Conservation (phyloP, 2,797 vertebrate genomes). For the Heterohyrax brucei region DNA sequence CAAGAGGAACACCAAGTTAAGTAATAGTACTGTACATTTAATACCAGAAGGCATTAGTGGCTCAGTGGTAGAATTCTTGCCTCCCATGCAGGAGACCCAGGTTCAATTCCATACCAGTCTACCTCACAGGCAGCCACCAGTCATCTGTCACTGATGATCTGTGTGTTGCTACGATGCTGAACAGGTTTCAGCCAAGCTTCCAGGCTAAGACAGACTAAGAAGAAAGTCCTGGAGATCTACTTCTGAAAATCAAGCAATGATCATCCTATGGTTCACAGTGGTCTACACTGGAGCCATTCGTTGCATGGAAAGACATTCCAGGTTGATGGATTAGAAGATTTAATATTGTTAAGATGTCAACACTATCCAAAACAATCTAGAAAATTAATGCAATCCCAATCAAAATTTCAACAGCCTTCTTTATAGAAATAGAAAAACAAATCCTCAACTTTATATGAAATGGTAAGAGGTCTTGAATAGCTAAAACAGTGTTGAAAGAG, state of each 20-base stretch:
- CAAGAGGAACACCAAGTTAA: neutral
- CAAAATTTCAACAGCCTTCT: too few species aligned
- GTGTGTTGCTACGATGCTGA: neutral
- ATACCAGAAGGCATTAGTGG: too few species aligned
- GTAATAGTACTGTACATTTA: accelerated
- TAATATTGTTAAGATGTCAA: too few species aligned
- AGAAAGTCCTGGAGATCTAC: neutral
- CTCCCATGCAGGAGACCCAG: neutral
- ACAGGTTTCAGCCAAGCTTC: neutral
- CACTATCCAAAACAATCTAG: too few species aligned
- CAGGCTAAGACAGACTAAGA: neutral
- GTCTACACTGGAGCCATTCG: neutral
- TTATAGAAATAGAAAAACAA: too few species aligned
- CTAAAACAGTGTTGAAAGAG: too few species aligned
- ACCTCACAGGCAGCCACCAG: neutral
- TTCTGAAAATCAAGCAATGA: neutral
- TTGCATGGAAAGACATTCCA: too few species aligned
- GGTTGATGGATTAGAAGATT: too few species aligned
- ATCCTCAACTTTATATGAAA: too few species aligned
- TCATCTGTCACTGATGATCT: neutral
- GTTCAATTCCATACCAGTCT: neutral
- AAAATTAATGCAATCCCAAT: too few species aligned
- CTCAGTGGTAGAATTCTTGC: neutral
- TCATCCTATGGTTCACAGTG: neutral
- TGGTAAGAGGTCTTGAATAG: too few species aligned